Evolutionary conservation across 2,797 vertebrate genomes (phyloP), one percentile per base, ranked within the genome.

Genomic region (Falco novaeseelandiae): DNA sequence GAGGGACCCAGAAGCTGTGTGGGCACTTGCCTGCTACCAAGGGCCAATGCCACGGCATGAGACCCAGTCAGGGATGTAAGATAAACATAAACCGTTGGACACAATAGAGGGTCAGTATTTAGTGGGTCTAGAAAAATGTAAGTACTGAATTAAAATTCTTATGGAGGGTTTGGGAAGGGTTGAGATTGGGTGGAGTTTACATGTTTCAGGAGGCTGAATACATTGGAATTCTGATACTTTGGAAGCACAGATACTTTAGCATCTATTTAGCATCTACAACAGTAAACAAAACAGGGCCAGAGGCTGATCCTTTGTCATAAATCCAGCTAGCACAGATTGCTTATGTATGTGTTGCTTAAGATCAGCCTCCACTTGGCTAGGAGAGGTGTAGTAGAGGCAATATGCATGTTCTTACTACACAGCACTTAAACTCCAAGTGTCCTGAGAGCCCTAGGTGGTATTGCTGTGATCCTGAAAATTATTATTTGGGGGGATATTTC

Each of bases 61-160:
- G 65, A 61, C 21, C 11, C 49, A 38, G 23, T 27, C 36, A 57
- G 34, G 61, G 19, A 30, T 69, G 32, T 42, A 55, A 72, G 59
- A 23, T 23, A 88, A 49, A 20, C 6, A 23, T 23, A 88, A 49
- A 20, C 6, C 0, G 0, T 57, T 1, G 1, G 29, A 7, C 15
- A 46, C 40, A 93, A 61, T 1, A 66, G 49, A 11, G 36, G 82
- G 55, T 6, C 30, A 51, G 3, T 44, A 34, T 49, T 92, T 79
- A 22, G 10, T 51, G 12, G 3, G 22, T 55, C 38, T 83, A 76
- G 29, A 40, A 90, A 83, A 79, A 76, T 12, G 0, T 2, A 76
- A 51, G 20, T 55, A 38, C 16, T 25, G 42, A 54, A 42, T 87
- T 76, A 72, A 81, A 94, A 49, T 65, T 55, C 14, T 54, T 51